Base-by-base conservation (phyloP, 2,888 invertebrate species). In the Meandrusa payeni region DNA sequence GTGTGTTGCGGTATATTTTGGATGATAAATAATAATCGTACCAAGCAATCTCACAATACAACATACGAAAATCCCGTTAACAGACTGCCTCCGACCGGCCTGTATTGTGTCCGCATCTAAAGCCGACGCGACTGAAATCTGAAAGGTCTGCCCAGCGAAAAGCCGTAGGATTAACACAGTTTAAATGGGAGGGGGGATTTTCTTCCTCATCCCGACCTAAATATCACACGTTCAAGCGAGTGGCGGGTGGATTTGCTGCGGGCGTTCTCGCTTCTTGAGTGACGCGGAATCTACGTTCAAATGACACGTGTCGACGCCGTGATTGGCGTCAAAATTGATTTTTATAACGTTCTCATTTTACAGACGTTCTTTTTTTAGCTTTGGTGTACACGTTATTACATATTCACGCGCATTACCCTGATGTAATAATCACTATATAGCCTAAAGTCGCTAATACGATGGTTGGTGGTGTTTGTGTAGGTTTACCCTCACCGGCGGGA, bases 121-220 rank as follows among this genome's bases (percentile, higher is more conserved):
- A 41, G 31, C 29, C 32, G 34, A 22, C 26, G 38, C 12, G 48
- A 31, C 19, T 44, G 28, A 39, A 54, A 56, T 50, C 51, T 50
- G 55, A 52, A 53, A 53, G 51, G 54, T 45, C 51, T 47, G 34
- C 29, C 43, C 42, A 48, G 48, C 49, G 50, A 46, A 55, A 54
- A 59, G 52, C 56, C 49, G 31, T 27, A 24, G 59, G 55, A 61
- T 65, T 61, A 63, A 48, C 54, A 45, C 56, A 53, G 53, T 58
- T 61, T 59, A 51, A 59, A 59, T n/a, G n/a, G n/a, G n/a, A 48
- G 7, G 55, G 50, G 51, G 56, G 48, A 50, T 57, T 51, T 55
- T 48, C 43, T 42, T 46, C 44, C 29, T 38, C 36, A 36, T n/a
- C 33, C 50, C 55, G 61, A 55, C 62, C 58, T 48, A 57, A 52